Conservation (phyloP, 2,797 vertebrate genomes). For the Argentina silus region DNA sequence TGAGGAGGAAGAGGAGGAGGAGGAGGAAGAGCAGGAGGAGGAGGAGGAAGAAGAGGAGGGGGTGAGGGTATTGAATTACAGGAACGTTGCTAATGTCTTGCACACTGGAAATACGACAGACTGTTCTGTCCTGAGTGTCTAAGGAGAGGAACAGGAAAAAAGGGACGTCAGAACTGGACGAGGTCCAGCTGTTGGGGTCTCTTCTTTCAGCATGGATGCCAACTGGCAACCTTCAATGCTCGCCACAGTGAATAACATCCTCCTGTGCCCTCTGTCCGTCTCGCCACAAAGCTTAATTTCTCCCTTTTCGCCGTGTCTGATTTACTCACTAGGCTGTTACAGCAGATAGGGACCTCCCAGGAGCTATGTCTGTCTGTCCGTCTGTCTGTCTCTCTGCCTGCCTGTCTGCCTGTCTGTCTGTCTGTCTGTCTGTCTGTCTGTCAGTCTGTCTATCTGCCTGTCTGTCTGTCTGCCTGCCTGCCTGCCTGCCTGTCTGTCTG, state of each 20-base stretch:
- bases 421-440: too few relatives aligned
- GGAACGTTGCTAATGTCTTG: constrained; percentile 24
- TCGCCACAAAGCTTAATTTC: constrained; percentile 6
- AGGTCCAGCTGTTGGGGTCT: constrained; percentile 28
- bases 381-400: too few relatives aligned
- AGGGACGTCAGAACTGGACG: constrained; percentile 9
- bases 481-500: too few relatives aligned
- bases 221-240: constrained; percentile 40
- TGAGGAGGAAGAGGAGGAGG: background rate
- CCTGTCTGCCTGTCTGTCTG: too few relatives aligned
- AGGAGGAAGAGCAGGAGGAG: too few relatives aligned
- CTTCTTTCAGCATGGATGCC: constrained; percentile 27
- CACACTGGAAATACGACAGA: constrained; percentile 41
- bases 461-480: too few relatives aligned
- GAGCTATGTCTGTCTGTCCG: background rate
- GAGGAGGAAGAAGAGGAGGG: background rate
- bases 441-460: too few relatives aligned
- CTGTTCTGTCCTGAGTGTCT: constrained; percentile 1
- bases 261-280: constrained; percentile 22
- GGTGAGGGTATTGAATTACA: constrained; percentile 14
- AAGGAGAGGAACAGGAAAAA: constrained; percentile 21
- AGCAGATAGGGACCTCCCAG: constrained; percentile 33
- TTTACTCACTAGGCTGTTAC: constrained; percentile 18
- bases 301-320: constrained; percentile 2
- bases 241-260: constrained; percentile 35